These are phyloP conservation scores for Meloidogyne floridensis DNA, from an alignment of 1,140 invertebrate species.

Conservation along the genomic window DNA sequence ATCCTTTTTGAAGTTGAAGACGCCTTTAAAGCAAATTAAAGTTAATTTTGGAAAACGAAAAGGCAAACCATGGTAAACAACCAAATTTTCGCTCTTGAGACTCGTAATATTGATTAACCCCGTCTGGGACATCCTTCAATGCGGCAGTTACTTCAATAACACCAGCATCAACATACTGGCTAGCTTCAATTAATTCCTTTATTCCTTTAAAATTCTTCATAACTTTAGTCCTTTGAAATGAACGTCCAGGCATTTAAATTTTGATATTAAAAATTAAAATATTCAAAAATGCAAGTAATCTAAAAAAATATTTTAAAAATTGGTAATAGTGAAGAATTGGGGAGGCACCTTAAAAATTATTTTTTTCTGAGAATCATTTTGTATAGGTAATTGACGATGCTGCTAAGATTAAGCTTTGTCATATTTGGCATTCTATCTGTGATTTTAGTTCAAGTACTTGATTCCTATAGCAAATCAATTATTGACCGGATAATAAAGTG, in stretches of 20 bases:
- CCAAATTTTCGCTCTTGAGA: slow-evolving; percentile 15
- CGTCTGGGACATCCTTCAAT: slow-evolving; percentile 19
- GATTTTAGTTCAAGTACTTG: too few relatives aligned
- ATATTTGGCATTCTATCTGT: too few relatives aligned
- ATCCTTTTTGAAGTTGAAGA: slow-evolving; percentile 11
- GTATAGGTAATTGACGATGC: too few relatives aligned
- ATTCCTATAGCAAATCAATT: too few relatives aligned
- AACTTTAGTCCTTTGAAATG: not conserved
- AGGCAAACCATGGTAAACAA: slow-evolving; percentile 23
- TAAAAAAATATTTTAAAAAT: too few relatives aligned
- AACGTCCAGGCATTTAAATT: not conserved
- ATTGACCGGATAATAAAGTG: too few relatives aligned
- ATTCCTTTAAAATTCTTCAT: not conserved
- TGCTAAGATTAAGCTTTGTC: too few relatives aligned
- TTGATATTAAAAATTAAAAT: not conserved
- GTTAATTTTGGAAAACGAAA: too few relatives aligned
- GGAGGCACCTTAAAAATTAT: too few relatives aligned
- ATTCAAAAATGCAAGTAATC: too few relatives aligned
- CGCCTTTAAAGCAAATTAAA: not conserved
- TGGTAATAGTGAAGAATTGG: too few relatives aligned
- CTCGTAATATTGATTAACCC: not conserved
- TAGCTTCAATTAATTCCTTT: not conserved
- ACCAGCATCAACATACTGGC: slow-evolving; percentile 21
- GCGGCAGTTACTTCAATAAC: slow-evolving; percentile 12
- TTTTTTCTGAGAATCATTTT: too few relatives aligned